These are phyloP conservation scores for Chrysochloris asiatica DNA, from an alignment of 2,113 vertebrate species.

Conservation along the genomic window DNA sequence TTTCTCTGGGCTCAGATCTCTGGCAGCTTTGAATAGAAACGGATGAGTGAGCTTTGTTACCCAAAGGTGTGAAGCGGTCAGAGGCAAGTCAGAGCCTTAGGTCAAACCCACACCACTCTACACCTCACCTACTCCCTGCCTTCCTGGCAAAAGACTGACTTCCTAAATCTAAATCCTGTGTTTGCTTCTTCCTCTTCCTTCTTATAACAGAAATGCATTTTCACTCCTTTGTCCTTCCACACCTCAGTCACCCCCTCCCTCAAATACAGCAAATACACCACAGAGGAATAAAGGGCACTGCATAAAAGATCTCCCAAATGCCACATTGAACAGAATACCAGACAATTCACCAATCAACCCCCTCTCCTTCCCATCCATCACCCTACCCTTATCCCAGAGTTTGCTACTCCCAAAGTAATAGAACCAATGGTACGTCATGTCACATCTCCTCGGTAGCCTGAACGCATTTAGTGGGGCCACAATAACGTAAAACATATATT, in stretches of 20 bases:
- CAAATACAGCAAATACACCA: not conserved
- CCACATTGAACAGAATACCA: not conserved
- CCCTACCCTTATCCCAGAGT: not conserved
- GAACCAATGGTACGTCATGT: not conserved
- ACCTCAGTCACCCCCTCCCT: not conserved
- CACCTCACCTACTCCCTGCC: not conserved
- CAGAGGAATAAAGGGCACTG: not conserved
- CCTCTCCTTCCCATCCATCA: not conserved
- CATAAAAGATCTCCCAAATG: not conserved
- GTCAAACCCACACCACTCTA: not conserved
- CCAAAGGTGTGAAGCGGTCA: constrained; percentile 32
- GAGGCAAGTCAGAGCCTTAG: constrained; percentile 6
- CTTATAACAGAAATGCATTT: not conserved
- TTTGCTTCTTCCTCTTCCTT: not conserved
- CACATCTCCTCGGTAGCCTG: not conserved
- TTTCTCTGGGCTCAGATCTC: constrained; percentile 50
- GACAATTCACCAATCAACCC: not conserved
- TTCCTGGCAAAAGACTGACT: constrained; percentile 12
- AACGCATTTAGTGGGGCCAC: not conserved
- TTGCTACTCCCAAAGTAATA: not conserved
- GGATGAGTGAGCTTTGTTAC: constrained; percentile 19
- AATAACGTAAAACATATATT: not conserved
- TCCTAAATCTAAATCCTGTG: not conserved
- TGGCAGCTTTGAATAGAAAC: constrained; percentile 73
- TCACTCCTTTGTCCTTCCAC: not conserved